phyloP scores from a whole-genome alignment of 2,888 invertebrate genomes.

The Rotaria macrura region DNA sequence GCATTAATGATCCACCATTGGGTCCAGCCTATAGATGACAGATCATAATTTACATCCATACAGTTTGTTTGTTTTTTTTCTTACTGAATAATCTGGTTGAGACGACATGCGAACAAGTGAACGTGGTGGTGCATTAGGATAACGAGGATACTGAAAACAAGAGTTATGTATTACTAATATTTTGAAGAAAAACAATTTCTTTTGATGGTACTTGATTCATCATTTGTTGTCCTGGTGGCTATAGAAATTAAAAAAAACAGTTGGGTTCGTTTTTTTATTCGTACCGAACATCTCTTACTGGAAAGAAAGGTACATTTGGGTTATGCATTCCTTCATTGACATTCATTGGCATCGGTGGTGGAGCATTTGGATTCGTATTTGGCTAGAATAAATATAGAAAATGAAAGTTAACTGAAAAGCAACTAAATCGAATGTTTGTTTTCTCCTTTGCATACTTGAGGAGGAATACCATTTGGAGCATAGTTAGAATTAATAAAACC shows the following conservation, averaged over 20 bases:
- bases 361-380: background rate
- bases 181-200: background rate
- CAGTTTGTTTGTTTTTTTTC: background rate
- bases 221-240: background rate
- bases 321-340: background rate
- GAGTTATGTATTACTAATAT: too few relatives aligned
- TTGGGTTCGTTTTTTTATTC: too few relatives aligned
- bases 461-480: slow-evolving; percentile 8
- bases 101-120: background rate
- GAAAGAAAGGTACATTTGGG: background rate
- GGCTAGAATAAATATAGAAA: background rate
- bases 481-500: background rate
- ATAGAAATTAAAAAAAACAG: background rate
- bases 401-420: background rate
- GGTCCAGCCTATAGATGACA: background rate
- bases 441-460: background rate
- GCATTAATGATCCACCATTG: background rate
- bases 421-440: background rate
- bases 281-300: background rate
- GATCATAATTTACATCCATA: background rate
- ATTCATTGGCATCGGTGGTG: background rate
- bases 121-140: slow-evolving; percentile 5
- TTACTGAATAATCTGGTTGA: slow-evolving; percentile 1
- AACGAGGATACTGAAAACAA: background rate
- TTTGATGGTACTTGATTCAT: background rate